Base-by-base conservation (phyloP, 2,797 vertebrate genomes). In the Falco biarmicus region DNA sequence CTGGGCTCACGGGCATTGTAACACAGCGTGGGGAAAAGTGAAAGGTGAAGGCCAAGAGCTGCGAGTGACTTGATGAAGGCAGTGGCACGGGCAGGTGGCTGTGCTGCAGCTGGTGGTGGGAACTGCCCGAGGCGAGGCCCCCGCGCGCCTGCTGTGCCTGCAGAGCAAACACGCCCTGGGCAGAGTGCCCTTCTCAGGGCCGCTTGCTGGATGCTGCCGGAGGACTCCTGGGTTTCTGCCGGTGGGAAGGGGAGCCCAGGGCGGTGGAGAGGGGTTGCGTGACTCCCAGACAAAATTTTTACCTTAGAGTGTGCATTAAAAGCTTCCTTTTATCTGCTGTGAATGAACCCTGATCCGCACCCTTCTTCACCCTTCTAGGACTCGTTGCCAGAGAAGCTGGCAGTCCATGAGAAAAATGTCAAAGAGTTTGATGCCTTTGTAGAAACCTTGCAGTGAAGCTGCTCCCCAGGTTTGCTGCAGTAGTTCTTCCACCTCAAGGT, bases 351-450 rank as follows among this genome's bases (percentile, higher is more conserved):
- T 77, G 29, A 89, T 75, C 45, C 75, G 4, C 28, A 74, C 24
- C 85, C 60, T 94, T 75, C 80, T 96, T 69, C 88, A 24, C 88
- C 21, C 54, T 81, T 84, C 50, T 98, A 99, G 99, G 99, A 99
- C 95, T 99, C 99, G 0, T 98, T 99, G 92, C 99, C 99, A 6
- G 99, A 99, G 98, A 99, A 99, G 96, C 97, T 99, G 97, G 99
- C 99, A 45, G 98, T 99, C 85, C 99, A 99, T 0, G 99, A 99
- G 98, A 99, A 99, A 89, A 99, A 99, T 31, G 99, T 99, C 13
- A 99, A 99, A 61, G 99, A 99, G 96, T 99, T 99, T 87, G 99
- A 99, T 75, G 99, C 99, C 26, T 99, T 99, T 91, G 99, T 99
- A 90, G 99, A 99, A 96, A 99, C 99, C 91, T 98, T 99, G 86